Conservation (phyloP, 2,113 vertebrate species). For the Steatornis caripensis region DNA sequence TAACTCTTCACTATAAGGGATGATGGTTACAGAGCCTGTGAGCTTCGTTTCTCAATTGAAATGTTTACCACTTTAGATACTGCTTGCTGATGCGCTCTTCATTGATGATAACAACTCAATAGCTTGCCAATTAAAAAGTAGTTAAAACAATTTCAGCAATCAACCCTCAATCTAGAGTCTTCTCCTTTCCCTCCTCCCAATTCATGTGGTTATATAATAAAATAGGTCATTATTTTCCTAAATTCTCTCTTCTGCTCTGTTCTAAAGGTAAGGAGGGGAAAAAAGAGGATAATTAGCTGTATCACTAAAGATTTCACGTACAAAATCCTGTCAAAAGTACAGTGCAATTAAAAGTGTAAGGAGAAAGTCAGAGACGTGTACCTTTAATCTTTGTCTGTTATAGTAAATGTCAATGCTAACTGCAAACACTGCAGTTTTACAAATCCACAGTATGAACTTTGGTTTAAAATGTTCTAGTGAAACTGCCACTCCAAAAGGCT, state of each 20-base stretch:
- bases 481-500: neutral
- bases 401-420: neutral
- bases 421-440: neutral
- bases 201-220: neutral
- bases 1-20: neutral
- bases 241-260: neutral
- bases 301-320: neutral
- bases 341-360: neutral
- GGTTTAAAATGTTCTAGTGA: neutral
- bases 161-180: neutral
- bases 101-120: constrained; percentile 16
- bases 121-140: constrained; percentile 38
- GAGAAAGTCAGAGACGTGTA: neutral
- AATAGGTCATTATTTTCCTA: neutral
- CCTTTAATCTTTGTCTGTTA: neutral
- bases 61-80: neutral
- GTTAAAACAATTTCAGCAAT: constrained; percentile 55
- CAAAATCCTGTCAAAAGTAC: neutral
- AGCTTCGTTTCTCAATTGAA: neutral
- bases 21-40: neutral
- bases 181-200: neutral
- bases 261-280: neutral
- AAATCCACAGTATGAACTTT: neutral
- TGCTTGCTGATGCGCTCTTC: neutral
- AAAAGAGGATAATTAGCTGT: neutral